Base-by-base conservation (phyloP, 2,113 vertebrate genomes). In the Diglossa brunneiventris region DNA sequence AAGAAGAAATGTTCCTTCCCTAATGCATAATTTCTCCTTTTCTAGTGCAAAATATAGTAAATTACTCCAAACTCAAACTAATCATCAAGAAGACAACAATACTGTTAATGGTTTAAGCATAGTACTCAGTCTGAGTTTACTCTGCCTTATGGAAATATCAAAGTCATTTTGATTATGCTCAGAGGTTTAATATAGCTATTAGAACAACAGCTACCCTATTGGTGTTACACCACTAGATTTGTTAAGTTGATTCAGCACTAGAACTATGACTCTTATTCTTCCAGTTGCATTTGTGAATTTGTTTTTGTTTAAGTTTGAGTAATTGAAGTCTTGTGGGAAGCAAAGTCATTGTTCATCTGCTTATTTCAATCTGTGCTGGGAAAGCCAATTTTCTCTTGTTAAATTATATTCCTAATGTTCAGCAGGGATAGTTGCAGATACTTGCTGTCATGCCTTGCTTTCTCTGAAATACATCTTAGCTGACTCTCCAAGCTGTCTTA, bases 311-410 rank as follows among this genome's bases (percentile, higher is more conserved):
- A 96, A 92, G 75, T 96, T 97, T 96, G 90, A 96, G 93, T 93
- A 96, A 94, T 92, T 94, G 94, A 96, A 95, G 83, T 94, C 94
- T 96, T 97, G 92, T 96, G 95, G 96, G 95, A 96, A 92, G 92
- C 92, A 94, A 92, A 97, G 92, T 94, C 95, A 92, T 95, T 96
- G 94, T 96, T 97, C 94, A 97, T 96, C 90, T 92, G 85, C 95
- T 96, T 94, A 94, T 97, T 97, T 96, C 94, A 92, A 73, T 95
- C 94, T 96, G 90, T 96, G 83, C 90, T 90, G 90, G 95, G 93
- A 96, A 96, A 96, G 76, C 85, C 72, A 96, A 93, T 96, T 96
- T 97, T 97, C 93, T 96, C 62, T 92, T 94, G 73, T 92, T 96
- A 96, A 96, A 95, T 97, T 96, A 81, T 95, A 82, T 96, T 96